Evolutionary conservation across 2,797 vertebrate genomes (phyloP).

Genomic region (Gallinago solitaria): DNA sequence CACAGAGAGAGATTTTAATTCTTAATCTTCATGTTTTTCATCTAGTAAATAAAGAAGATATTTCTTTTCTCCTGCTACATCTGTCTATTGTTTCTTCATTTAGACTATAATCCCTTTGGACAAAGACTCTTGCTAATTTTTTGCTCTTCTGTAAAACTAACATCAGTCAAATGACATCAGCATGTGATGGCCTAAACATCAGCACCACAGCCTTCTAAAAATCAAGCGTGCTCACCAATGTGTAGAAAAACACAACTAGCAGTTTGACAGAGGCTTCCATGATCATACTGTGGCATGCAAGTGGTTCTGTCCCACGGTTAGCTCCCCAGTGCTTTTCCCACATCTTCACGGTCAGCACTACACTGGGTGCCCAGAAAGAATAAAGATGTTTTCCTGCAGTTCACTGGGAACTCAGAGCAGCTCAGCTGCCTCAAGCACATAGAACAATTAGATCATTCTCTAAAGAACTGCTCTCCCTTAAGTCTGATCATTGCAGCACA

Average conservation of each 20-base stretch:
- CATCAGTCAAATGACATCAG: neutral
- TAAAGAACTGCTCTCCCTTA: neutral
- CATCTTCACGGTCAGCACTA: neutral
- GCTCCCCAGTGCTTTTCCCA: neutral
- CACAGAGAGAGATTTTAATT: neutral
- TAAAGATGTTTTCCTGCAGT: neutral
- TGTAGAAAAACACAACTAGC: neutral
- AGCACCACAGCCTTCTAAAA: neutral
- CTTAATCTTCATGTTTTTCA: constrained; percentile 1
- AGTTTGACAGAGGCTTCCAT: neutral
- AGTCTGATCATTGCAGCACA: neutral
- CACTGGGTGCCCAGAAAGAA: neutral
- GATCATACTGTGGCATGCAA: neutral
- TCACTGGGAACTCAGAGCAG: neutral
- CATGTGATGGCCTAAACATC: neutral
- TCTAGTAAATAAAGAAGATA: neutral
- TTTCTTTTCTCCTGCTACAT: neutral
- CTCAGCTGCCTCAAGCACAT: neutral
- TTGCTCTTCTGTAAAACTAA: neutral
- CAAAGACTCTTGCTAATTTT: constrained; percentile 3
- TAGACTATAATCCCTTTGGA: neutral
- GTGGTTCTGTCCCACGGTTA: neutral
- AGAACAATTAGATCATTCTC: constrained; percentile 1
- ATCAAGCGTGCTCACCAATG: fast-evolving
- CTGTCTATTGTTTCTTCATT: neutral